Base-by-base conservation (phyloP, 2,113 vertebrate genomes). In the Corythoichthys haematopterus region DNA sequence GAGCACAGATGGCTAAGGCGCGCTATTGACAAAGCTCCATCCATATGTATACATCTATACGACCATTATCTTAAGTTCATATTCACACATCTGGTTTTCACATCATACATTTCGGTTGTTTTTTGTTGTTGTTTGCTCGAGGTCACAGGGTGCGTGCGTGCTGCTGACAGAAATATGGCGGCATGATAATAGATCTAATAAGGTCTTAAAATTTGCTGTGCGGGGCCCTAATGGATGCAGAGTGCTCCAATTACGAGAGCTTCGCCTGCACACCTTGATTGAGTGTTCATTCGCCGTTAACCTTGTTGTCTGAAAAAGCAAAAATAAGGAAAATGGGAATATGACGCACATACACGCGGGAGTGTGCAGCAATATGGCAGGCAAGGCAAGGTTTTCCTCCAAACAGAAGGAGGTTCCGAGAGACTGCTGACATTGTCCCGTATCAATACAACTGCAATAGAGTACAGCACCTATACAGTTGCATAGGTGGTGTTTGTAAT, bases 1-100 rank as follows among this genome's bases (percentile, higher is more conserved):
- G 59, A 79, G 86, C 83, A 88, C 85, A 89, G 86, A 88, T 89
- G 87, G 86, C 68, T 68, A 58, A 2, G 67, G 37, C 65, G 62
- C 61, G 69, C 62, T 87, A 90, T 90, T 77, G 87, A 89, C 87
- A 71, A 65, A 68, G 6, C 74, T 56, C 66, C 62, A 47, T 77
- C 72, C 76, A 79, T 84, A 84, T 88, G 81, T 87, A 80, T 81
- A 81, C 72, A 78, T 76, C 77, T 68, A 80, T 71, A 78, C 66
- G 58, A 66, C 65, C 56, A 80, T 74, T 81, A 80, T 37, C 38
- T n/a, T 43, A 72, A 68, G 64, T 71, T 76, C 57, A 68, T 66
- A 76, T 80, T 72, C 56, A 79, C 68, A 76, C 56, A 66, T 47
- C 43, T 58, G 52, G 64, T 64, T 71, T 48, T 76, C 20, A 16